A percentile compares a stretch with the other conserved stretches of the same genome.
These are phyloP conservation scores for Gadopsis bispinosus DNA, from an alignment of 2,797 vertebrate genomes.

Conservation along the genomic window DNA sequence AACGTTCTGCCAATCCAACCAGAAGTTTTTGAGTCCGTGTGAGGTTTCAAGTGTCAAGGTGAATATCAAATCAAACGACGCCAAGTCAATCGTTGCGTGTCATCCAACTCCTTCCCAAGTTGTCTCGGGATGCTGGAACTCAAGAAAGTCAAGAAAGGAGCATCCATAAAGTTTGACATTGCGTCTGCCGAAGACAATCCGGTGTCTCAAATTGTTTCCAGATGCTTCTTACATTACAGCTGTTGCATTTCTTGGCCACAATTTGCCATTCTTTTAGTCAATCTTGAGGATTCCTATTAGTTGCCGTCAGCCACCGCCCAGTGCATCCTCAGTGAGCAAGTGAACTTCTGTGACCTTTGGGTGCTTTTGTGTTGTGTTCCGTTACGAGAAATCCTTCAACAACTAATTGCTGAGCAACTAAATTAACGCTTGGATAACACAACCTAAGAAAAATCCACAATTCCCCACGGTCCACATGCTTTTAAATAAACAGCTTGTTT, in stretches of 20 bases:
- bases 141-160: slow-evolving; percentile 41
- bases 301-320: slow-evolving; percentile 64
- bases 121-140: slow-evolving; percentile 20
- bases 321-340: slow-evolving; percentile 38
- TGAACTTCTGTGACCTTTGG: slow-evolving; percentile 46
- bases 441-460: slow-evolving; percentile 12
- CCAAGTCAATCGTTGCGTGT: slow-evolving; percentile 15
- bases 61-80: slow-evolving; percentile 30
- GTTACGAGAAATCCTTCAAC: slow-evolving; percentile 38
- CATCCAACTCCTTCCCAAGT: slow-evolving; percentile 20
- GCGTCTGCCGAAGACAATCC: slow-evolving; percentile 60
- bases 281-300: slow-evolving; percentile 54
- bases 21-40: not conserved
- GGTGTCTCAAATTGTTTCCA: slow-evolving; percentile 74
- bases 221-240: slow-evolving; percentile 59
- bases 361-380: slow-evolving; percentile 34
- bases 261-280: slow-evolving; percentile 71
- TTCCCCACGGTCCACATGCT: slow-evolving; percentile 14
- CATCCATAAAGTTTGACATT: slow-evolving; percentile 43
- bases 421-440: slow-evolving; percentile 8
- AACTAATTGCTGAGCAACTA: slow-evolving; percentile 25
- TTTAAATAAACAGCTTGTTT: slow-evolving; percentile 52
- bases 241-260: slow-evolving; percentile 69
- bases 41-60: slow-evolving; percentile 14
- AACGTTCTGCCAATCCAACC: slow-evolving; percentile 21